Conservation (phyloP, 2,797 vertebrate species). For the Gambusia yucatana region DNA sequence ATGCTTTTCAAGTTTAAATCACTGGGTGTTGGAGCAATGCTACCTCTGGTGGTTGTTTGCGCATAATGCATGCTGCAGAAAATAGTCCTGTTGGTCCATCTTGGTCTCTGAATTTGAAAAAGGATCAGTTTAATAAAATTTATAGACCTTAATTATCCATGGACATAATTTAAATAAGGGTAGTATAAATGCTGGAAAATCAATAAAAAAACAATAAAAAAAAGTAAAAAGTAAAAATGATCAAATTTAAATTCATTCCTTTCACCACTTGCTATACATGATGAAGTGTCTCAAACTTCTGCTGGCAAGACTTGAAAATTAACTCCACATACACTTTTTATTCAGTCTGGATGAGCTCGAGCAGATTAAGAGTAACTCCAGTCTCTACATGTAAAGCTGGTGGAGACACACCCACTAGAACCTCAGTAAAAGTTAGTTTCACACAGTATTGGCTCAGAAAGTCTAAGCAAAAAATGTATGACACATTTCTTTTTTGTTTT, state of each 20-base stretch:
- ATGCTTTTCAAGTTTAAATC: not conserved
- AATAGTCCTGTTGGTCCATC: not conserved
- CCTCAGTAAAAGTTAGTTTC: not conserved
- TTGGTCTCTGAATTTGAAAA: not conserved
- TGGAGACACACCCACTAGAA: not conserved
- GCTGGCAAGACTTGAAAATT: not conserved
- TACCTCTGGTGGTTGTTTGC: constrained; percentile 66
- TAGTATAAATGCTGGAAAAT: not conserved
- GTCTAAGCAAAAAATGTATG: not conserved
- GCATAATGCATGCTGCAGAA: constrained; percentile 45
- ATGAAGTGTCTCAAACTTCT: not conserved
- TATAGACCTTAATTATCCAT: not conserved
- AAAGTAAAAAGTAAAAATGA: not conserved
- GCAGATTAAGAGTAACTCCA: not conserved
- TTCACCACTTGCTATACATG: not conserved
- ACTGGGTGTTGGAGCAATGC: constrained; percentile 44
- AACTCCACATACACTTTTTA: not conserved
- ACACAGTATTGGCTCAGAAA: not conserved
- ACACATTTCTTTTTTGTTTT: not conserved
- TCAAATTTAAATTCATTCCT: not conserved
- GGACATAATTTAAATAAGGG: not conserved
- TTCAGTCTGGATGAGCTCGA: not conserved
- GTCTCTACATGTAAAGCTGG: not conserved
- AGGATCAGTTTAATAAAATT: not conserved
- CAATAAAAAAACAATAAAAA: not conserved